These are phyloP conservation scores for Caligus rogercresseyi DNA, from an alignment of 1,140 invertebrate species.

Conservation along the genomic window DNA sequence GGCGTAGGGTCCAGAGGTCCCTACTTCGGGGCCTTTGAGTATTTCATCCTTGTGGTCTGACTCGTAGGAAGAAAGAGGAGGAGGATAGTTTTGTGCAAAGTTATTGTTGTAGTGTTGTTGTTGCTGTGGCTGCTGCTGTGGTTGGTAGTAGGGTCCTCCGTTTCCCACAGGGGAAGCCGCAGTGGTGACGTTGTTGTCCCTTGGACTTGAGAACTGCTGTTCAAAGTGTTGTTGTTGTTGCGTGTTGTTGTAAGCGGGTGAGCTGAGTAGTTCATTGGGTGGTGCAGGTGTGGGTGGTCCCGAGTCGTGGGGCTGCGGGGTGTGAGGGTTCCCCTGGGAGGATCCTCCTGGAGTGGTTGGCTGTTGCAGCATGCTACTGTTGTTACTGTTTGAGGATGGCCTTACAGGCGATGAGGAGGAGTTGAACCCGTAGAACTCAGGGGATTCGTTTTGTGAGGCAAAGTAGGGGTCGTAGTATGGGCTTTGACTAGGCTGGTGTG, in stretches of 20 bases:
- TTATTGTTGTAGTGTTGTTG: neutral
- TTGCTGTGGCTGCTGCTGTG: neutral
- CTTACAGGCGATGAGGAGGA: neutral
- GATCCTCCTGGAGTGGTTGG: slow-evolving; percentile 7
- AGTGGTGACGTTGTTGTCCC: neutral
- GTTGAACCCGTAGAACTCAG: neutral
- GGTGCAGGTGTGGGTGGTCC: neutral
- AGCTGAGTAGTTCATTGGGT: neutral
- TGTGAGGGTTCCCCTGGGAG: slow-evolving; percentile 7
- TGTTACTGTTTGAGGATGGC: neutral
- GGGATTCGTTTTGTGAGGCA: neutral
- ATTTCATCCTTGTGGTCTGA: too few species aligned
- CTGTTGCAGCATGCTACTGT: neutral
- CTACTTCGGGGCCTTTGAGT: slow-evolving; percentile 2
- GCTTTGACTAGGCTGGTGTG: neutral
- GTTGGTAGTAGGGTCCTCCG: neutral
- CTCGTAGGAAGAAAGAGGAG: too few species aligned
- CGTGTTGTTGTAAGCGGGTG: neutral
- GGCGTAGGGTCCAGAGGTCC: slow-evolving; percentile 5
- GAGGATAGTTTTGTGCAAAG: neutral
- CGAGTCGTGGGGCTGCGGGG: slow-evolving; percentile 6
- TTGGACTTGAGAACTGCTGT: neutral
- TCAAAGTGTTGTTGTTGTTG: neutral
- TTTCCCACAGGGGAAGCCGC: neutral
- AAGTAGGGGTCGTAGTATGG: neutral